phyloP scores from a whole-genome alignment of 2,797 vertebrate species.

The Lutjanus campechanus region DNA sequence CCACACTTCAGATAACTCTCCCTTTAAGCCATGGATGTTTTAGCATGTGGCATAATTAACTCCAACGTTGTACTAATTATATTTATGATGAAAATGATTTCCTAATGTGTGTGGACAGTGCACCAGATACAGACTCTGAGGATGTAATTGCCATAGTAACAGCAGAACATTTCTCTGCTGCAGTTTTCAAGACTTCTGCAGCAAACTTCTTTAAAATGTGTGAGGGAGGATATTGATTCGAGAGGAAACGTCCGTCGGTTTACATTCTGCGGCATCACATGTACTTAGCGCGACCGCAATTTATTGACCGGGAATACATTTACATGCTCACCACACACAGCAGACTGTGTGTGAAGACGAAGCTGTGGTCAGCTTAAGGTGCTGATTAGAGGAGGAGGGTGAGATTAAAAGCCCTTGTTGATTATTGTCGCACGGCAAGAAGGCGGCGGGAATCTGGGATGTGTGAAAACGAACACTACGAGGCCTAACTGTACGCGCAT shows the following conservation, averaged over 20 bases:
- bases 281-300: background rate
- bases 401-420: constrained; percentile 47
- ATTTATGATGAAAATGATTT: no score
- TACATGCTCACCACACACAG: background rate
- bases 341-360: constrained; percentile 28
- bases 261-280: background rate
- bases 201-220: background rate
- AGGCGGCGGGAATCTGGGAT: background rate
- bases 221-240: background rate
- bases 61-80: no score
- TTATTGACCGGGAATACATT: constrained; percentile 25
- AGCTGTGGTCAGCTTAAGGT: constrained; percentile 25
- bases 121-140: background rate
- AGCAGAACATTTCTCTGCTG: background rate
- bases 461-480: constrained; percentile 14
- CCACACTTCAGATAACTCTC: no score
- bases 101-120: background rate
- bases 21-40: no score
- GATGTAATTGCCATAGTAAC: constrained; percentile 25
- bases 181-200: background rate
- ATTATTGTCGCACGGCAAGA: constrained; percentile 32
- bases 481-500: background rate
- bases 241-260: background rate
- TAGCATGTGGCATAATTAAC: no score
- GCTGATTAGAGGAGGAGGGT: constrained; percentile 46